Evolutionary conservation across 1,140 invertebrate genomes (phyloP).

Genomic region (Charaxes varanes): DNA sequence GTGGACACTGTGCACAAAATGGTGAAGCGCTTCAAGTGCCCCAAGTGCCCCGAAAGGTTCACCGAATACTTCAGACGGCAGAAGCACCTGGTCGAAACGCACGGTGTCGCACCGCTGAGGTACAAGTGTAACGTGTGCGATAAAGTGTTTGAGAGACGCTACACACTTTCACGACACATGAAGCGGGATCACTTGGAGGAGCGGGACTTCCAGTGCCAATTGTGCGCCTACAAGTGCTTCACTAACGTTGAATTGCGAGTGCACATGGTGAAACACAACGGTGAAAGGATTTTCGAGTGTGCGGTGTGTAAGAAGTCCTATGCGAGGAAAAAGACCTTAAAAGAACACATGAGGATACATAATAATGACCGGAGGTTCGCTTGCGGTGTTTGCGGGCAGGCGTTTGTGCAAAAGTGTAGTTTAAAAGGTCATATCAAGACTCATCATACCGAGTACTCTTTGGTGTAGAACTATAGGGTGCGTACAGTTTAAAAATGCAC

Average conservation of each 20-base stretch:
- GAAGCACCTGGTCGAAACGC: slow-evolving; percentile 48
- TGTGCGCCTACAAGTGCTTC: slow-evolving; percentile 46
- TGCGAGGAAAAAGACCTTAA: slow-evolving; percentile 80
- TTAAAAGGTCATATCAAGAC: slow-evolving; percentile 55
- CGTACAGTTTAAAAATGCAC: no score
- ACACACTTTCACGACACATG: slow-evolving; percentile 54
- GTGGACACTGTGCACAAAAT: slow-evolving; percentile 50
- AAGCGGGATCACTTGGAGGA: slow-evolving; percentile 63
- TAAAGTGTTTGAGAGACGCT: slow-evolving; percentile 46
- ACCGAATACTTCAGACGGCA: slow-evolving; percentile 55
- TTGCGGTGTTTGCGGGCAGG: slow-evolving; percentile 70
- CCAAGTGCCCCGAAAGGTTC: slow-evolving; percentile 51
- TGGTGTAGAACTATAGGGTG: no score
- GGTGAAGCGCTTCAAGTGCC: slow-evolving; percentile 55
- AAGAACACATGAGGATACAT: slow-evolving; percentile 81
- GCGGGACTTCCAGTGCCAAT: slow-evolving; percentile 37
- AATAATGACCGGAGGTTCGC: slow-evolving; percentile 69
- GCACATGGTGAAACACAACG: slow-evolving; percentile 81
- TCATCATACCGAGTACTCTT: slow-evolving; percentile 31
- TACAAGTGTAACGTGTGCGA: slow-evolving; percentile 63
- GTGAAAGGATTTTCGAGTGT: slow-evolving; percentile 75
- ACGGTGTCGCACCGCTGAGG: slow-evolving; percentile 40
- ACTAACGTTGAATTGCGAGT: slow-evolving; percentile 61
- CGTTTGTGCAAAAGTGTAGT: slow-evolving; percentile 67
- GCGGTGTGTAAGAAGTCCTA: slow-evolving; percentile 77